Evolutionary conservation across 23 tunicate genomes (phyloP).

Genomic region (Trididemnum clinides): DNA sequence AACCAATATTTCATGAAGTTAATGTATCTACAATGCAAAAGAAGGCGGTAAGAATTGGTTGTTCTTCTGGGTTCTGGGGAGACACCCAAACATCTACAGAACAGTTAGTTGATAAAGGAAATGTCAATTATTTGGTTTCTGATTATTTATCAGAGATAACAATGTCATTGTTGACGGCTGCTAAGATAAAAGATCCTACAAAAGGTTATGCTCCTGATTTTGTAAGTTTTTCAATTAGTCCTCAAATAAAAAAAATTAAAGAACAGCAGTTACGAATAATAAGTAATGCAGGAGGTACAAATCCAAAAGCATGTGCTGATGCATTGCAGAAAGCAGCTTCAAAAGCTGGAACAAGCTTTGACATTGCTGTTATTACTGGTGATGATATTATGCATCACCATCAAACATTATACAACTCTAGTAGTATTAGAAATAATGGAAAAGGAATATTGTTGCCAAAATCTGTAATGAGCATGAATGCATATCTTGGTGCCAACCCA

Average conservation of each 20-base stretch:
- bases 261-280: slow-evolving; percentile 50
- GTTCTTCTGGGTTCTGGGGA: slow-evolving; percentile 98
- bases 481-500: slow-evolving; percentile 92
- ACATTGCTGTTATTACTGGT: slow-evolving; percentile 68
- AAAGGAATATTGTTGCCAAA: slow-evolving; percentile 50
- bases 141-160: slow-evolving; percentile 96
- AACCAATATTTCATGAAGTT: no score
- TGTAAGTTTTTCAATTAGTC: slow-evolving; percentile 63
- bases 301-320: slow-evolving; percentile 84
- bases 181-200: slow-evolving; percentile 61
- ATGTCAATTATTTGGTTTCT: slow-evolving; percentile 82
- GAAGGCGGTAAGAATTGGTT: slow-evolving; percentile 69
- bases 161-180: slow-evolving; percentile 90
- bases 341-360: slow-evolving; percentile 38
- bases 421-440: slow-evolving; percentile 38
- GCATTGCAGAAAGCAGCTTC: slow-evolving; percentile 47
- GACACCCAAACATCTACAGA: slow-evolving; percentile 71
- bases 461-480: slow-evolving; percentile 84
- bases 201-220: slow-evolving; percentile 96
- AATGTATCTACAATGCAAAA: background rate
- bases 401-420: background rate
- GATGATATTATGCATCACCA: slow-evolving; percentile 67
- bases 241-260: slow-evolving; percentile 47
- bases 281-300: slow-evolving; percentile 97
- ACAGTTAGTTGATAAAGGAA: slow-evolving; percentile 71